Percentiles rank a stretch among this genome's conserved stretches.
Evolutionary conservation across 2,888 invertebrate species (phyloP).

Genomic region (Acanthopleura granulata): DNA sequence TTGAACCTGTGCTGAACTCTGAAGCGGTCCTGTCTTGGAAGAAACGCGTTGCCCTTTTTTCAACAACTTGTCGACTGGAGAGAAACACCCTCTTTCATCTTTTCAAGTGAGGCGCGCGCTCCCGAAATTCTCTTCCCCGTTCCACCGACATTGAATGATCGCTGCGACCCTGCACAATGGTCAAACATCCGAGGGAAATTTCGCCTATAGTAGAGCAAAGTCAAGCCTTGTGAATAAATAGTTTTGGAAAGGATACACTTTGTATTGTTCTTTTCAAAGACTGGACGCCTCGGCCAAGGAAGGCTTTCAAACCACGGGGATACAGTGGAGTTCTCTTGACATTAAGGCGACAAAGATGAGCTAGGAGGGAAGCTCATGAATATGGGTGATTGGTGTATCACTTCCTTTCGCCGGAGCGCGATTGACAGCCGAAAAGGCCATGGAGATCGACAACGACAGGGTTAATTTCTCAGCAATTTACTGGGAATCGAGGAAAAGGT

Average conservation of each 20-base stretch:
- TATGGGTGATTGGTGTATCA: slow-evolving; percentile 10
- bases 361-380: slow-evolving; percentile 10
- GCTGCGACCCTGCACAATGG: not conserved
- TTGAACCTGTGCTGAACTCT: too few species aligned
- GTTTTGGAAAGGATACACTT: slow-evolving; percentile 19
- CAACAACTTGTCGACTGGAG: not conserved
- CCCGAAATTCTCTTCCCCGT: not conserved
- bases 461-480: slow-evolving; percentile 12
- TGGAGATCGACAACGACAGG: slow-evolving; percentile 10
- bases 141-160: slow-evolving; percentile 7
- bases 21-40: too few species aligned
- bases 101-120: not conserved
- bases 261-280: slow-evolving; percentile 3
- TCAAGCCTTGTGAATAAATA: slow-evolving; percentile 16
- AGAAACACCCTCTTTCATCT: not conserved
- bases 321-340: slow-evolving; percentile 16
- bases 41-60: too few species aligned
- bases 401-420: not conserved
- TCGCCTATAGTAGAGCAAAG: slow-evolving; percentile 13
- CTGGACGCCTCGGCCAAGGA: not conserved
- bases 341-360: slow-evolving; percentile 20
- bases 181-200: slow-evolving; percentile 18
- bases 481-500: not conserved
- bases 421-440: slow-evolving; percentile 11
- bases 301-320: not conserved